Conservation (phyloP, 2,888 invertebrate genomes). For the Melieria picta region DNA sequence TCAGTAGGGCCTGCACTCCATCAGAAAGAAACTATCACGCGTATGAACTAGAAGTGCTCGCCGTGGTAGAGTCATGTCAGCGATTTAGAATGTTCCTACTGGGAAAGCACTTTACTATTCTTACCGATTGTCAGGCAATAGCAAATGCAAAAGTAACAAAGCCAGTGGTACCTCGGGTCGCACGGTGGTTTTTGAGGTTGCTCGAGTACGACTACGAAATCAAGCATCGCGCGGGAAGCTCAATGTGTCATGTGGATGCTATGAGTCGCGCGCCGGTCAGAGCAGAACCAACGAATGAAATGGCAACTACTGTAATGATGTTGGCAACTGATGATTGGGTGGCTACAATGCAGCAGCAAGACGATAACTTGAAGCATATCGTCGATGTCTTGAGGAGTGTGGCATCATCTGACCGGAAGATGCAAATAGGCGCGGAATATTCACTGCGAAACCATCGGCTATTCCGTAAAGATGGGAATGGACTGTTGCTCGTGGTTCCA, state of each 20-base stretch:
- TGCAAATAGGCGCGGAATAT: background rate
- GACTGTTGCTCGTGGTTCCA: background rate
- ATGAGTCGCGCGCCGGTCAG: conserved; percentile 21
- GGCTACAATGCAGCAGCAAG: too few species aligned
- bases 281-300: background rate
- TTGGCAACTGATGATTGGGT: too few species aligned
- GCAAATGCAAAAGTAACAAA: conserved; percentile 33
- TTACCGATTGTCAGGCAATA: conserved; percentile 31
- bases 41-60: conserved; percentile 34
- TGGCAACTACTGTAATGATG: too few species aligned
- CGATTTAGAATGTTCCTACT: conserved; percentile 39
- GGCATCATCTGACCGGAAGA: too few species aligned
- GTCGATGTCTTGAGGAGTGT: background rate
- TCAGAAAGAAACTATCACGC: conserved; percentile 31
- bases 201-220: conserved; percentile 16
- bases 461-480: background rate
- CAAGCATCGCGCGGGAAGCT: conserved; percentile 11
- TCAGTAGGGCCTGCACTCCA: conserved; percentile 33
- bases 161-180: conserved; percentile 21
- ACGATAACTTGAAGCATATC: too few species aligned
- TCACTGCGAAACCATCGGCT: background rate
- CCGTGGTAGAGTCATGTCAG: conserved; percentile 34
- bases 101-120: conserved; percentile 36
- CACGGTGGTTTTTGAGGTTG: conserved; percentile 14
- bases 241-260: conserved; percentile 27